Conservation (phyloP, 2,113 vertebrate species). For the Donacobius atricapilla region DNA sequence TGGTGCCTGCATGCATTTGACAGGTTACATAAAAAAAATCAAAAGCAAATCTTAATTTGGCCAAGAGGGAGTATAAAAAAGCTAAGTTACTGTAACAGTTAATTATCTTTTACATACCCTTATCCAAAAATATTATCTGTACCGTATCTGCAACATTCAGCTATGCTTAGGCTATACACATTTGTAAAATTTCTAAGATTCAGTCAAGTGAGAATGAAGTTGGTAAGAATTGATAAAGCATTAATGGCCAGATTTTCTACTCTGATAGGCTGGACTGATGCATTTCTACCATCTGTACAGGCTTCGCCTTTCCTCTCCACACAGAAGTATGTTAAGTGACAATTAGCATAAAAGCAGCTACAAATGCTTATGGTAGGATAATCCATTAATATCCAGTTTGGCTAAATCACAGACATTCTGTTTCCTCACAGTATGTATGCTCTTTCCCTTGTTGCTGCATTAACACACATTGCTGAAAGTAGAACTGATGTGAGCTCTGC, state of each 20-base stretch:
- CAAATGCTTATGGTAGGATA: background rate
- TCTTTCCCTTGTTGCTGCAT: conserved; percentile 60
- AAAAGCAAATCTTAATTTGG: background rate
- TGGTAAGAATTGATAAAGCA: background rate
- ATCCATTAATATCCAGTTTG: conserved; percentile 43
- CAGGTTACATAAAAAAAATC: background rate
- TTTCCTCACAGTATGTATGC: conserved; percentile 1
- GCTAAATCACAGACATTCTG: conserved; percentile 31
- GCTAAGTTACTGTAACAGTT: background rate
- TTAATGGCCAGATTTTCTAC: conserved; percentile 24
- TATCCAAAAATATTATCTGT: background rate
- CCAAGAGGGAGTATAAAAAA: background rate
- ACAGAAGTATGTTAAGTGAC: background rate
- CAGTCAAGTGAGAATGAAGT: background rate
- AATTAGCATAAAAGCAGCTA: conserved; percentile 18
- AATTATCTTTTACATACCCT: background rate
- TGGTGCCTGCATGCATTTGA: background rate
- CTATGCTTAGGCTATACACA: background rate
- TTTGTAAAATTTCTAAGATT: background rate
- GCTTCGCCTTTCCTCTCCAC: background rate
- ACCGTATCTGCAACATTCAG: background rate
- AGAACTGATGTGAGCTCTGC: conserved; percentile 30
- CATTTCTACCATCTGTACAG: background rate
- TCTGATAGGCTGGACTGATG: background rate
- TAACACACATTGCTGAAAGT: conserved; percentile 56